These are phyloP conservation scores for Heptranchias perlo DNA, from an alignment of 2,113 vertebrate genomes.

Conservation along the genomic window DNA sequence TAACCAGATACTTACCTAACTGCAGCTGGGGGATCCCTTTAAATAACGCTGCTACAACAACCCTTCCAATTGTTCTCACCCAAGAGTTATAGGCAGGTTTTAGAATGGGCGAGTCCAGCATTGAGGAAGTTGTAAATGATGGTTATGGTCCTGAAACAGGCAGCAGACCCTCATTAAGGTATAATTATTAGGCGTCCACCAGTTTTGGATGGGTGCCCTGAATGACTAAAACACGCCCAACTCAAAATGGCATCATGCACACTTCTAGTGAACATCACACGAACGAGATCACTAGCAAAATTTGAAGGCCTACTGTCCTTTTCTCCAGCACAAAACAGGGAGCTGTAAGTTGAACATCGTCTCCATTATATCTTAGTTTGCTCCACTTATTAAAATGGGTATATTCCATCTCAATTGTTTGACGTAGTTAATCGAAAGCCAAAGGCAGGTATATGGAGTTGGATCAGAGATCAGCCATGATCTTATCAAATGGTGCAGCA, in stretches of 20 bases:
- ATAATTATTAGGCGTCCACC: background rate
- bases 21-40: background rate
- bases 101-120: background rate
- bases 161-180: background rate
- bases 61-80: background rate
- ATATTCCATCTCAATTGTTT: background rate
- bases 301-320: background rate
- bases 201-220: background rate
- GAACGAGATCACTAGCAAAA: background rate
- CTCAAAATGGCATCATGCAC: background rate
- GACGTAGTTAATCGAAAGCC: background rate
- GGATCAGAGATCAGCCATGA: no score
- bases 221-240: background rate
- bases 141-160: background rate
- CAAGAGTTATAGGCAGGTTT: background rate
- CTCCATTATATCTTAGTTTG: background rate
- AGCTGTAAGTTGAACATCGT: background rate
- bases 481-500: no score
- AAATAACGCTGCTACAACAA: background rate
- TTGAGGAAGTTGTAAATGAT: background rate
- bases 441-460: no score
- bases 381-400: background rate
- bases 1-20: background rate
- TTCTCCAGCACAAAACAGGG: background rate
- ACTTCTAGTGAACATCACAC: background rate